These are phyloP conservation scores for Origma solitaria DNA, from an alignment of 2,113 vertebrate species.

Conservation along the genomic window DNA sequence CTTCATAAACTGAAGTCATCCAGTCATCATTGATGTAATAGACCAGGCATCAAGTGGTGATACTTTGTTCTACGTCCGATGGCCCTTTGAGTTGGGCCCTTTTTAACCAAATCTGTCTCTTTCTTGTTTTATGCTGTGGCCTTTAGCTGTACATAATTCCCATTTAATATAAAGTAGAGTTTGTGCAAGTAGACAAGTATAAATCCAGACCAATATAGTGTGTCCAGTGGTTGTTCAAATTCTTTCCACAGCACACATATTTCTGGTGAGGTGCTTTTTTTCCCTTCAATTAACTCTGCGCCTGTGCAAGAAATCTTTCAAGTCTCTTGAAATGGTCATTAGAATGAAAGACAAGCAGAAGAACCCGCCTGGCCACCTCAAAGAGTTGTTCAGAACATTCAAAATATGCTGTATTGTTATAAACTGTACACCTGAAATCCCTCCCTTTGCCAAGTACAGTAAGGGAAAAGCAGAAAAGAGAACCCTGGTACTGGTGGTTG, in stretches of 20 bases:
- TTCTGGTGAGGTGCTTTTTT: not conserved
- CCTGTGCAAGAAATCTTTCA: not conserved
- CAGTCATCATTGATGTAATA: not conserved
- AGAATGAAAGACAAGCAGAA: not conserved
- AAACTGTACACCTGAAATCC: not conserved
- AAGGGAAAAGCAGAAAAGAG: not conserved
- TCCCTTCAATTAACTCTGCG: not conserved
- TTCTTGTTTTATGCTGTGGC: not conserved
- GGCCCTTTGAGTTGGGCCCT: not conserved
- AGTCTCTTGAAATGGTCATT: not conserved
- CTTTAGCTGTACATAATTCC: not conserved
- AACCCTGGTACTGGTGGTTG: not conserved
- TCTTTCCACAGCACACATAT: accelerated
- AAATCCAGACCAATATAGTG: not conserved
- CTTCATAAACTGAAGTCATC: not conserved
- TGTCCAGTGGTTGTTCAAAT: not conserved
- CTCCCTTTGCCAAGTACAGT: not conserved
- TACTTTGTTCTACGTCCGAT: not conserved
- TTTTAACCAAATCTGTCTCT: not conserved
- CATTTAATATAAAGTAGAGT: not conserved
- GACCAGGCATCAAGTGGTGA: not conserved
- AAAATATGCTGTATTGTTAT: not conserved
- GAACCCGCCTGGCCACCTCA: not conserved
- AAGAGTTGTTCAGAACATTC: not conserved
- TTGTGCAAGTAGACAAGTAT: not conserved